Conservation (phyloP, 92 coral and sea anemone species). For the Palythoa caribaeorum region DNA sequence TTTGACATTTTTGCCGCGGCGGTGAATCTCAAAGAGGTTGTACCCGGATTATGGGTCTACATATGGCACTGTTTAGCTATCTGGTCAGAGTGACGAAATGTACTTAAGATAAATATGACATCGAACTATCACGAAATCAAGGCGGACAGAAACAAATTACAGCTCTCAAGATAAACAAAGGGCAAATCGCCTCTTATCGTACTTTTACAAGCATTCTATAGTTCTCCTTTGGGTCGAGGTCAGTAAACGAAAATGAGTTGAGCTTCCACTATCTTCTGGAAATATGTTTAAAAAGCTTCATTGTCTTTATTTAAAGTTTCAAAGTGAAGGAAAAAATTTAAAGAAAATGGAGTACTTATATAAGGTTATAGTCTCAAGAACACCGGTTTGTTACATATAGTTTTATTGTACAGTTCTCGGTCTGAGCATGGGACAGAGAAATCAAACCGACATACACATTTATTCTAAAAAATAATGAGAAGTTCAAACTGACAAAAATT, state of each 20-base stretch:
- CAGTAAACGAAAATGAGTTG: not conserved
- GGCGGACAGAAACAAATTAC: constrained; percentile 15
- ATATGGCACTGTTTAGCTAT: constrained; percentile 30
- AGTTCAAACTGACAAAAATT: no score
- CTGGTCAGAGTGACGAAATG: constrained; percentile 43
- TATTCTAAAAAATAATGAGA: no score
- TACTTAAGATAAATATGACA: constrained; percentile 34
- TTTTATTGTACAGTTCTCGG: no score
- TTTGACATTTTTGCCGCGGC: constrained; percentile 36
- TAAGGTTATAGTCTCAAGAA: no score
- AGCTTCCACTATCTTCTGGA: not conserved
- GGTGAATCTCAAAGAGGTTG: constrained; percentile 15
- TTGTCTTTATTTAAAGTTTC: no score
- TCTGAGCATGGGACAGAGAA: no score
- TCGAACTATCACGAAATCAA: constrained; percentile 23
- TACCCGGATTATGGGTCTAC: constrained; percentile 4
- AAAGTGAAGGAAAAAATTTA: no score
- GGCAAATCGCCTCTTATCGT: not conserved
- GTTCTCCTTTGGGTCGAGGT: not conserved
- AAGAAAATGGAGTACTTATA: no score
- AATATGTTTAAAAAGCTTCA: no score
- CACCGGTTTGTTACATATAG: no score
- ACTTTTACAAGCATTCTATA: not conserved
- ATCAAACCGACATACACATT: no score
- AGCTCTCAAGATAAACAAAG: constrained; percentile 20